Base-by-base conservation (phyloP, 2,797 vertebrate genomes). In the Vespertilio murinus region DNA sequence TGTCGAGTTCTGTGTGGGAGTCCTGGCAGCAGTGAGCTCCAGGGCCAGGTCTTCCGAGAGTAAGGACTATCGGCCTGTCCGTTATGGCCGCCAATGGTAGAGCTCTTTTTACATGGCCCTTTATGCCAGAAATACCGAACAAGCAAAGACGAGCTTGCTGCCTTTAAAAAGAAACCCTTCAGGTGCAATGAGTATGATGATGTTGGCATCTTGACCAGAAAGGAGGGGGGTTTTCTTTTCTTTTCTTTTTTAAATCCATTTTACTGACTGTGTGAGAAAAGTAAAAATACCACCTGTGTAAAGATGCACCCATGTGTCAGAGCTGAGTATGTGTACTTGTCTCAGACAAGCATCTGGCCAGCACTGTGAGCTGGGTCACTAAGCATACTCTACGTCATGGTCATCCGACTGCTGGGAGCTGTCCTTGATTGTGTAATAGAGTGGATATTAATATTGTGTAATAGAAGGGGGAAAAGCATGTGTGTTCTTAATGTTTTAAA, bases 1-100 rank as follows among this genome's bases (percentile, higher is more conserved):
- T 38, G 28, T 22, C 0, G 0, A 9, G 18, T 16, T 65, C 65
- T 79, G 8, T 6, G 18, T 0, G 4, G 6, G 74, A 30, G 20
- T 20, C 47, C 11, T 3, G 16, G 23, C 47, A 12, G 67, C 42
- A 28, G 3, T 5, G 49, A 54, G 80, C 33, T 33, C 38, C n/a
- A 8, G 73, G 74, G 8, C 47, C 30, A 1, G 1, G 22, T 23
- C 28, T 42, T 25, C 0, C 3, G 45, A 49, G 49, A 77, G 75
- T 42, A 52, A 73, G 70, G 25, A 16, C 14, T 1, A 7, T 45
- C 33, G 20, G 25, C n/a, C 13, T 47, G 61, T 20, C 59, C 92
- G 52, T 47, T 14, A 13, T 18, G 56, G 33, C 64, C 6, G 38
- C 47, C 30, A n/a, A 3, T 12, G 33, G 0, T 33, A 33, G 40